A percentile compares a stretch with the other conserved stretches of the same genome.
Evolutionary conservation across 2,888 invertebrate species (phyloP).

Genomic region (Erebia epiphron): DNA sequence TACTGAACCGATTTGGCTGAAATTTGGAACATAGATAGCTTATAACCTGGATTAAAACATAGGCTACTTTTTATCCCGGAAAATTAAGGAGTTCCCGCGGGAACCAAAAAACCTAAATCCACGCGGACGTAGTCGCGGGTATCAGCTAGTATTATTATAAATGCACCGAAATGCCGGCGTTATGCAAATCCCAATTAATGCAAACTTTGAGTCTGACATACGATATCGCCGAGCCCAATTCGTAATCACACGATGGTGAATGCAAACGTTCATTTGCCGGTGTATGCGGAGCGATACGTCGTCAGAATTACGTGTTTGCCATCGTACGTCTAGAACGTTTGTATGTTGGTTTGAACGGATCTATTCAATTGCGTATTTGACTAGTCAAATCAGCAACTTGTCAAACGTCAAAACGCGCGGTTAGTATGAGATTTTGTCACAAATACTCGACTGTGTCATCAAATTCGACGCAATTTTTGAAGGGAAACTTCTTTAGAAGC

Average conservation of each 20-base stretch:
- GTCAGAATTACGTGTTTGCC: constrained; percentile 29
- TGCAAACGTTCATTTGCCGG: constrained; percentile 46
- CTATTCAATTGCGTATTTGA: constrained; percentile 9
- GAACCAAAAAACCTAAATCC: too few relatives aligned
- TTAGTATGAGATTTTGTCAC: too few relatives aligned
- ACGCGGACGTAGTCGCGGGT: too few relatives aligned
- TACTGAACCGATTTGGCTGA: too few relatives aligned
- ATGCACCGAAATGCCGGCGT: constrained; percentile 25
- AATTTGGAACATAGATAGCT: too few relatives aligned
- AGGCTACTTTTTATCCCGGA: too few relatives aligned
- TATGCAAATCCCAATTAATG: constrained; percentile 42
- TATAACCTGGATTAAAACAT: too few relatives aligned
- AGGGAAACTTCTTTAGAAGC: too few relatives aligned
- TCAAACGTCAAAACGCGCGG: too few relatives aligned
- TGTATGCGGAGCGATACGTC: constrained; percentile 27
- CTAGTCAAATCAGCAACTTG: neutral
- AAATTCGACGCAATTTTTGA: too few relatives aligned
- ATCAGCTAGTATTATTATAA: constrained; percentile 2
- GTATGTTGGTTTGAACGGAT: constrained; percentile 25
- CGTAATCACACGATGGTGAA: constrained; percentile 48
- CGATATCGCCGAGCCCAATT: constrained; percentile 45
- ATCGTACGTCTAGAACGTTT: constrained; percentile 19
- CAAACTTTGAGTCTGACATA: constrained; percentile 44
- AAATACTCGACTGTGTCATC: too few relatives aligned
- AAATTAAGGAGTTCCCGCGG: too few relatives aligned